phyloP scores from a whole-genome alignment of 1,140 invertebrate species.

The Euwallacea similis region DNA sequence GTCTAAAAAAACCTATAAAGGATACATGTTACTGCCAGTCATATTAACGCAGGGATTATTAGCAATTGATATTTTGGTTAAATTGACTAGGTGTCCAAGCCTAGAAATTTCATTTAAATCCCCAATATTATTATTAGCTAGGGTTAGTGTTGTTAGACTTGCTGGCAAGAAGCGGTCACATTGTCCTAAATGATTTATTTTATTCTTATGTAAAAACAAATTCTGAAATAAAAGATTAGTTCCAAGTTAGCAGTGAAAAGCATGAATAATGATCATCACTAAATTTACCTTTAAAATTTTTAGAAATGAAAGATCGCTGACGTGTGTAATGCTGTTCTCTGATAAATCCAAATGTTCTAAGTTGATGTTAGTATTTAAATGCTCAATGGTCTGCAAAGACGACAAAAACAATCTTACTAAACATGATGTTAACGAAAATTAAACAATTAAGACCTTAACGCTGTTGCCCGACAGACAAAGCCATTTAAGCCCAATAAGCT shows the following conservation, averaged over 20 bases:
- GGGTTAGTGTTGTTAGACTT: constrained; percentile 72
- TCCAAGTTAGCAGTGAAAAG: neutral
- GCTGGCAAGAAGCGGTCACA: constrained; percentile 81
- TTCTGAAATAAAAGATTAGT: constrained; percentile 63
- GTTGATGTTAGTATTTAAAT: constrained; percentile 77
- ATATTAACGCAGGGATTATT: constrained; percentile 84
- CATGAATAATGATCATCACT: neutral
- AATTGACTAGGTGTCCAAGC: constrained; percentile 70
- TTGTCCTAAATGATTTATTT: constrained; percentile 76
- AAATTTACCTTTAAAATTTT: constrained; percentile 73
- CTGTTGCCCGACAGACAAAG: constrained; percentile 74
- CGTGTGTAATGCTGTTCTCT: constrained; percentile 82
- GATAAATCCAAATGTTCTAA: constrained; percentile 84
- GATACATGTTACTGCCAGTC: constrained; percentile 71
- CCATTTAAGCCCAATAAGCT: constrained; percentile 76
- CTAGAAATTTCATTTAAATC: constrained; percentile 88
- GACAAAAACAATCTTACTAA: neutral
- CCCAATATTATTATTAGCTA: constrained; percentile 81
- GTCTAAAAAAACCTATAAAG: constrained; percentile 52
- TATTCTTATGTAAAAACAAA: constrained; percentile 83
- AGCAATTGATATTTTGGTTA: constrained; percentile 80
- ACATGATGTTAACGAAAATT: neutral
- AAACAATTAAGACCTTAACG: constrained; percentile 60
- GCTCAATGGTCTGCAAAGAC: constrained; percentile 76
- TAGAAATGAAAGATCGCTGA: constrained; percentile 82